Evolutionary conservation across 2,888 invertebrate genomes (phyloP).

Genomic region (Lordiphosa fenestrarum): DNA sequence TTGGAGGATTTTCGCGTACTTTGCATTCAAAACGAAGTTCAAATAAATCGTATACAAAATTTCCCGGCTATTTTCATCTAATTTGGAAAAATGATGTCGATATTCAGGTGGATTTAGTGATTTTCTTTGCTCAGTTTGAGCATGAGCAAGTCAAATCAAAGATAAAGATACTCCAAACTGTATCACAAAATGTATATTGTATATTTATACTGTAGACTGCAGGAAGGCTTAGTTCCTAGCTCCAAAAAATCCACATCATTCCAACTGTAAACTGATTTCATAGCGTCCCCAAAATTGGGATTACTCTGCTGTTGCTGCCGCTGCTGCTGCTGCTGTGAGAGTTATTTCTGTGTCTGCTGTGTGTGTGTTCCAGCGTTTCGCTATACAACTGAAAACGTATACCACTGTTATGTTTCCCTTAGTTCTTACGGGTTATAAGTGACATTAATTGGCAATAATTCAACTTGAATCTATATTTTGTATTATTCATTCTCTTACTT

Average conservation of each 20-base stretch:
- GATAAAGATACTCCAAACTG: too few species aligned
- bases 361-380: conserved; percentile 61
- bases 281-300: conserved; percentile 17
- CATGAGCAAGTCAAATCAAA: too few species aligned
- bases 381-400: conserved; percentile 52
- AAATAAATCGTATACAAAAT: too few species aligned
- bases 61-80: too few species aligned
- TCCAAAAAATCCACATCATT: neutral
- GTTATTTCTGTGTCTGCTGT: conserved; percentile 51
- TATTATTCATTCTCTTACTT: conserved; percentile 59
- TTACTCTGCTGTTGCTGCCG: conserved; percentile 14
- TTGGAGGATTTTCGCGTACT: too few species aligned
- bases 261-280: conserved; percentile 18
- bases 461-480: conserved; percentile 29
- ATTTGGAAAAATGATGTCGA: too few species aligned
- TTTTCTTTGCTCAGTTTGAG: too few species aligned
- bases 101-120: too few species aligned
- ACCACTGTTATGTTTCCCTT: conserved; percentile 21
- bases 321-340: conserved; percentile 39
- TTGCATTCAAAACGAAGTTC: neutral
- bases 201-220: too few species aligned
- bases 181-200: too few species aligned
- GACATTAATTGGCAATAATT: conserved; percentile 8
- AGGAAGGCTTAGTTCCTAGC: too few species aligned
- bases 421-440: conserved; percentile 6